These are phyloP conservation scores for Tragopan temminckii DNA, from an alignment of 2,797 vertebrate species.

Conservation along the genomic window DNA sequence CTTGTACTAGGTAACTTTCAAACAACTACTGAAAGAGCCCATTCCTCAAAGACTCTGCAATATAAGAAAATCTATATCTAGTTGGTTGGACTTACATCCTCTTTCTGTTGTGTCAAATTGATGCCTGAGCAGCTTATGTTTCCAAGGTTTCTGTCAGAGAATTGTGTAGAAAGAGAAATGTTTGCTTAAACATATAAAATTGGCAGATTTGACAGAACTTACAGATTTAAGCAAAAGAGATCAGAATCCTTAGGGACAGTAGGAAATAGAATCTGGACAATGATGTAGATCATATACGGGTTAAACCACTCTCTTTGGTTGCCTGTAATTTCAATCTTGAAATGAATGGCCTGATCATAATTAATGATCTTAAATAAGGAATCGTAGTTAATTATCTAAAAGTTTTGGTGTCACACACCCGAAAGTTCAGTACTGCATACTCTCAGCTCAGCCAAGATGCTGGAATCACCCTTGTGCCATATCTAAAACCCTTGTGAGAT, in stretches of 20 bases:
- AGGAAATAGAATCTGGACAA: neutral
- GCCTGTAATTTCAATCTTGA: neutral
- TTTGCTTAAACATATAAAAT: neutral
- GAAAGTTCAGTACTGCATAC: fast-evolving
- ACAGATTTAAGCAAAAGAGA: neutral
- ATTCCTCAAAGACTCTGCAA: neutral
- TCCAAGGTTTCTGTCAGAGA: neutral
- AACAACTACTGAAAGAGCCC: neutral
- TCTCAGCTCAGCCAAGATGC: fast-evolving
- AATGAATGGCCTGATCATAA: neutral
- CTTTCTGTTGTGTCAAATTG: neutral
- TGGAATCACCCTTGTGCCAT: neutral
- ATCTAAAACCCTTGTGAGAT: neutral
- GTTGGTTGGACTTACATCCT: neutral
- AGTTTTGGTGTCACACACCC: fast-evolving
- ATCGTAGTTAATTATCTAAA: neutral
- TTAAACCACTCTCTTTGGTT: neutral
- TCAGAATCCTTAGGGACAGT: neutral
- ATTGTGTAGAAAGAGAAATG: neutral
- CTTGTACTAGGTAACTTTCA: neutral
- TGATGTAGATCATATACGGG: neutral
- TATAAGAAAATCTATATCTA: neutral
- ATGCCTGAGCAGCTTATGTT: neutral
- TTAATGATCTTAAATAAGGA: neutral
- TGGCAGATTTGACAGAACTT: neutral